These are phyloP conservation scores for Podabrus alpinus DNA, from an alignment of 2,888 invertebrate species.

Conservation along the genomic window DNA sequence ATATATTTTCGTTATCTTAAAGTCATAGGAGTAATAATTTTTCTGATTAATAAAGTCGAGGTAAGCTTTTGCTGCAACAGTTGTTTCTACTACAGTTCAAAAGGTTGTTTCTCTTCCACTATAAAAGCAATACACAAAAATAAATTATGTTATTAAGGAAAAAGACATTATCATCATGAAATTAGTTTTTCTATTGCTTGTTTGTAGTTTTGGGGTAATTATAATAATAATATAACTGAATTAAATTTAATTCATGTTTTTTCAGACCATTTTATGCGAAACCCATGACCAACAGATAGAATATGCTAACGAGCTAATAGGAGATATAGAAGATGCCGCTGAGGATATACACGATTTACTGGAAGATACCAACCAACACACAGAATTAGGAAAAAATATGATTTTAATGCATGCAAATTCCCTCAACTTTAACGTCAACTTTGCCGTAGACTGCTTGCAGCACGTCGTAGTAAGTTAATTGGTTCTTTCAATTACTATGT, in stretches of 20 bases:
- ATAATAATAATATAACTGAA: background rate
- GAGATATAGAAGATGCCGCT: background rate
- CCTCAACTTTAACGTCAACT: background rate
- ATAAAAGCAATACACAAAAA: too few relatives aligned
- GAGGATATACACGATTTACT: background rate
- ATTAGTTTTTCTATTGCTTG: background rate
- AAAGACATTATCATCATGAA: too few relatives aligned
- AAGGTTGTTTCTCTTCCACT: too few relatives aligned
- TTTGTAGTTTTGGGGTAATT: background rate
- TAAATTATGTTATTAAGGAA: too few relatives aligned
- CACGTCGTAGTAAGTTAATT: background rate
- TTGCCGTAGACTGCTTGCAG: background rate
- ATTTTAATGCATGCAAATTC: background rate
- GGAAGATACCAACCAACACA: background rate
- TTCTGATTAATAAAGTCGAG: too few relatives aligned
- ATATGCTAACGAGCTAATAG: background rate
- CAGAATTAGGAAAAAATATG: background rate
- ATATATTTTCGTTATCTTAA: too few relatives aligned
- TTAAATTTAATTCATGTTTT: background rate
- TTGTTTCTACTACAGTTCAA: too few relatives aligned
- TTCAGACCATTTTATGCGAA: background rate
- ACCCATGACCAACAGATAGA: background rate
- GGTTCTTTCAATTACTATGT: background rate
- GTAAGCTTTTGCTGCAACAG: too few relatives aligned
- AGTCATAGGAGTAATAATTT: too few relatives aligned